These are phyloP conservation scores for Neoitamus cyanurus DNA, from an alignment of 2,888 invertebrate species.

Conservation along the genomic window DNA sequence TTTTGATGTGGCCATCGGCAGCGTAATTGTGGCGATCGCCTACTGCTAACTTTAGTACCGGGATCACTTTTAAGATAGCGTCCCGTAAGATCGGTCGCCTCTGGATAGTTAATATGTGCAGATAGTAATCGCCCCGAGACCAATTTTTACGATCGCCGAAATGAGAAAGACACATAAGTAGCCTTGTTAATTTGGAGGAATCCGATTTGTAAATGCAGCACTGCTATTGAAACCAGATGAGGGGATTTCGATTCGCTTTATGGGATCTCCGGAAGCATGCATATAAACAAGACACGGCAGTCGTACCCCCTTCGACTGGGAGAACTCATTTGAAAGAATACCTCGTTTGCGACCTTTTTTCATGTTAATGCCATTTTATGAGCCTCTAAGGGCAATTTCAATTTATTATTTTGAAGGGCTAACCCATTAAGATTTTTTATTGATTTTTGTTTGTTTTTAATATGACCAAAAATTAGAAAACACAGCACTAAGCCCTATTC, in stretches of 20 bases:
- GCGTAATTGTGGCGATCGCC: constrained; percentile 21
- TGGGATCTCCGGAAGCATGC: background rate
- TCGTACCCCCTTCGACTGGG: background rate
- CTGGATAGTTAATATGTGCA: constrained; percentile 32
- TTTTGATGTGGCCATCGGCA: constrained; percentile 30
- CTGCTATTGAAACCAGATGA: background rate
- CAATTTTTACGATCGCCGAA: constrained; percentile 18
- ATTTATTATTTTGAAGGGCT: background rate
- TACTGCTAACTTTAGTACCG: constrained; percentile 32
- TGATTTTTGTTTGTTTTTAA: background rate
- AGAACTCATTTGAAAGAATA: background rate
- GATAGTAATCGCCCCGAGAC: constrained; percentile 36
- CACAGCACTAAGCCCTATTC: background rate
- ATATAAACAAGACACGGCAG: background rate
- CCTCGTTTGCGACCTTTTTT: background rate
- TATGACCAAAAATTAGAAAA: background rate
- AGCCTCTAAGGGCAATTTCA: background rate
- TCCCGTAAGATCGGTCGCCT: background rate
- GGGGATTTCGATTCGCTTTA: background rate
- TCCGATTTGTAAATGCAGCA: constrained; percentile 3
- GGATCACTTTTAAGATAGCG: constrained; percentile 4
- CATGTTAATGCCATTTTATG: background rate
- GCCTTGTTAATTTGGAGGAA: constrained; percentile 18
- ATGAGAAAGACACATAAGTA: background rate
- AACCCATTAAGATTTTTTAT: background rate